Evolutionary conservation across 2,113 vertebrate species (phyloP).

Genomic region (Girardinichthys multiradiatus): DNA sequence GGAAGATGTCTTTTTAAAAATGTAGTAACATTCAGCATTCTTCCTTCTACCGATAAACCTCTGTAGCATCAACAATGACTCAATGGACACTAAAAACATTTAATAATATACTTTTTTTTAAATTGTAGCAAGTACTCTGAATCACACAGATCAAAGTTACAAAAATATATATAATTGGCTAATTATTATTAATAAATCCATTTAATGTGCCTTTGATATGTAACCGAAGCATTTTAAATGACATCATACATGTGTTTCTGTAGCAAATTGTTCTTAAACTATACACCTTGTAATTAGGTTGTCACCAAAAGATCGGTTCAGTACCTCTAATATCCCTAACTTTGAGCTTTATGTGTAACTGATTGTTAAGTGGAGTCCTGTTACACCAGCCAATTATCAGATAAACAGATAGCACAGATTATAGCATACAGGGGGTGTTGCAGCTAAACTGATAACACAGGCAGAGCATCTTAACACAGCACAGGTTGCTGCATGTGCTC

Average conservation of each 20-base stretch:
- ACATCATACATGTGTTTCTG: too few relatives aligned
- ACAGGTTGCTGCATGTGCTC: background rate
- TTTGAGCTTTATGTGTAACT: conserved; percentile 20
- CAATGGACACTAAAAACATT: background rate
- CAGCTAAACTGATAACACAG: background rate
- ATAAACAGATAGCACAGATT: conserved; percentile 25
- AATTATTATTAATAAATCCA: background rate
- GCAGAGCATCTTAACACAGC: background rate
- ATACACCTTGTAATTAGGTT: background rate
- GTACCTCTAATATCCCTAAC: background rate
- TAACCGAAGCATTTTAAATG: background rate
- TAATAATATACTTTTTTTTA: background rate
- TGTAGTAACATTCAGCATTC: background rate
- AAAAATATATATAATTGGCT: background rate
- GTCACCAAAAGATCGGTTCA: background rate
- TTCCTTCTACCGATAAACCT: too few relatives aligned
- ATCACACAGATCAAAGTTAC: background rate
- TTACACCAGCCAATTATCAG: background rate
- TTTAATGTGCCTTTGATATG: background rate
- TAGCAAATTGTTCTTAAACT: too few relatives aligned
- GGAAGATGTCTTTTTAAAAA: background rate
- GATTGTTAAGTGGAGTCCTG: background rate
- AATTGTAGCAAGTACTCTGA: background rate
- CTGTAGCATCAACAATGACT: too few relatives aligned
- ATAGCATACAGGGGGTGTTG: background rate